Conservation (phyloP, 2,888 invertebrate species). For the Boloria euphrosyne region DNA sequence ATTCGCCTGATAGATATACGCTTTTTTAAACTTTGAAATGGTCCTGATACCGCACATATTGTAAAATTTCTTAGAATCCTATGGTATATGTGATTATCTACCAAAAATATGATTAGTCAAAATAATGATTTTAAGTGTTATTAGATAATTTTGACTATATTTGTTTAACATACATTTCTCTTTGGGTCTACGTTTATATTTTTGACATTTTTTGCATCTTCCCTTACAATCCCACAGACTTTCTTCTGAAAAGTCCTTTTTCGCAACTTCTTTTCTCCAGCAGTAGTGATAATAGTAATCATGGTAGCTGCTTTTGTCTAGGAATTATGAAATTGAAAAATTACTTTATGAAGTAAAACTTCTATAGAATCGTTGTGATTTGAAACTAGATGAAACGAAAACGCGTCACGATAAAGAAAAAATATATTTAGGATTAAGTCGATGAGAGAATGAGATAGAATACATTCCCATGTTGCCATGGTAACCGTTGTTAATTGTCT, state of each 20-base stretch:
- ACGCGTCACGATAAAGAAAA: too few relatives aligned
- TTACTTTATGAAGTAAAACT: too few relatives aligned
- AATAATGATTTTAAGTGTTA: not conserved
- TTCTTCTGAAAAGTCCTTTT: constrained; percentile 29
- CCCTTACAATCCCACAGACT: constrained; percentile 38
- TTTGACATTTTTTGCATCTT: constrained; percentile 49
- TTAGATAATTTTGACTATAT: not conserved
- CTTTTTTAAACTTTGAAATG: constrained; percentile 48
- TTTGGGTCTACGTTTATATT: constrained; percentile 49
- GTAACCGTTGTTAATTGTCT: too few relatives aligned
- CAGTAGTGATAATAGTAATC: constrained; percentile 46
- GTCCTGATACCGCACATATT: constrained; percentile 47
- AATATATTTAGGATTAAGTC: too few relatives aligned
- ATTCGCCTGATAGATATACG: constrained; percentile 50
- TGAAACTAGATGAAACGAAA: too few relatives aligned
- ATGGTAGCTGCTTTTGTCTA: constrained; percentile 41
- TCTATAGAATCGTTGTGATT: too few relatives aligned
- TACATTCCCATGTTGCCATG: too few relatives aligned
- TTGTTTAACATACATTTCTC: constrained; percentile 47
- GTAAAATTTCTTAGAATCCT: constrained; percentile 23
- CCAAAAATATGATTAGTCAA: not conserved
- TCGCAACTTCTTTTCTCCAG: constrained; percentile 42
- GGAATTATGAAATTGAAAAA: constrained; percentile 3
- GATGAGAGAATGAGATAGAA: too few relatives aligned
- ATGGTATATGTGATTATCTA: constrained; percentile 18